Base-by-base conservation (phyloP, 2,888 invertebrate genomes). In the Meiosimyza decipiens region DNA sequence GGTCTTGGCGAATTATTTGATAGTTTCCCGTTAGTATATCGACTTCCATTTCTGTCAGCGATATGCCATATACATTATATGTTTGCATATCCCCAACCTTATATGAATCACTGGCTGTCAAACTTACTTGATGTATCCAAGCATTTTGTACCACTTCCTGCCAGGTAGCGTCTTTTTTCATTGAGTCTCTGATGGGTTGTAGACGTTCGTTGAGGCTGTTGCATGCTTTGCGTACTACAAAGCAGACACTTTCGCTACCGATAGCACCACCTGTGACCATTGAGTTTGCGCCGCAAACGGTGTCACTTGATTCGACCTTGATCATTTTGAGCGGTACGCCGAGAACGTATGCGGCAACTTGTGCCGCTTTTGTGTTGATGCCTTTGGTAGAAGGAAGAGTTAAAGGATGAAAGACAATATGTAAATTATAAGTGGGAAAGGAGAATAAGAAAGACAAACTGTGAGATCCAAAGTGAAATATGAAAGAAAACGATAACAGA, bases 21-120 rank as follows among this genome's bases (percentile, higher is more conserved):
- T 91, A 90, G 80, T 93, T 92, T 2, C 95, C 95, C 1, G 94
- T 94, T 64, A 95, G 86, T n/a, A 94, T 86, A 83, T 95, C 95
- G 0, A 95, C 84, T 85, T 94, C 93, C 0, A 93, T 89, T 86
- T 95, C 95, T 5, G 91, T 84, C 11, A 90, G 88, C 3, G 89
- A 87, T 0, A 90, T 88, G 4, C 91, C 93, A 80, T 90, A 92
- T 71, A 93, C 88, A 55, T 87, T 82, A 79, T 94, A 94, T 0
- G 86, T 76, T 51, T 89, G 87, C 6, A 91, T 79, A 59, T 90
- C 89, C 6, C 87, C 86, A 0, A 77, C 18, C 3, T 88, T 87
- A 79, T 83, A 91, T 89, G 90, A 87, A 78, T 91, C 89, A 11
- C 88, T 88, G 0, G 91, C 90, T 79, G 90, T 90, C 33, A 93